phyloP scores from a whole-genome alignment of 2,888 invertebrate genomes.

The Sphaerophoria taeniata region DNA sequence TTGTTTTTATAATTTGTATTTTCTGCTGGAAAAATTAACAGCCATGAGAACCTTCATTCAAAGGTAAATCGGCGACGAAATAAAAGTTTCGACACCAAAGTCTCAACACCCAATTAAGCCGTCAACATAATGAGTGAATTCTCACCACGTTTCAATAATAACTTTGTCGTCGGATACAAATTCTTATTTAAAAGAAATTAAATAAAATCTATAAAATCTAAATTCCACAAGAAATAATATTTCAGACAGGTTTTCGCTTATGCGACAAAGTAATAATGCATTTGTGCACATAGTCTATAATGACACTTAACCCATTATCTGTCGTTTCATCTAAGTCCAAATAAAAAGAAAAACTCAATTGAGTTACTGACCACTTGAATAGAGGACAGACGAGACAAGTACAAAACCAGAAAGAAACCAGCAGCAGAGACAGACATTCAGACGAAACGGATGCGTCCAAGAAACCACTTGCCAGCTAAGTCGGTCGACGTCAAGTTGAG shows the following conservation, averaged over 20 bases:
- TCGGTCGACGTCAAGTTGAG: no score
- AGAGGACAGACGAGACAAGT: conserved; percentile 47
- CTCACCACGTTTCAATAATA: conserved; percentile 15
- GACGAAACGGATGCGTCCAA: conserved; percentile 70
- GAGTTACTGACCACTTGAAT: conserved; percentile 58
- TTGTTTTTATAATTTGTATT: no score
- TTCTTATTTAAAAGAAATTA: not conserved
- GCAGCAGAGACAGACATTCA: conserved; percentile 65
- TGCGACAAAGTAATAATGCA: conserved; percentile 32
- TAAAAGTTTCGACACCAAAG: no score
- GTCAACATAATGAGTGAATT: no score
- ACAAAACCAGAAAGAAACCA: no score
- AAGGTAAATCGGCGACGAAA: no score
- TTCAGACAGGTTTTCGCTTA: conserved; percentile 56
- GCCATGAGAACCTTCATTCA: no score
- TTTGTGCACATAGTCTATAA: conserved; percentile 31
- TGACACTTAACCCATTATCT: conserved; percentile 31
- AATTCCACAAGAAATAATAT: conserved; percentile 32
- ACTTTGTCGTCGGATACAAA: not conserved
- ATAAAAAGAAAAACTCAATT: conserved; percentile 13
- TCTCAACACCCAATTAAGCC: no score
- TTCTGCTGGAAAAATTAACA: no score
- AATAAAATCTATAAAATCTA: conserved; percentile 9
- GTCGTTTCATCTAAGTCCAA: conserved; percentile 33
- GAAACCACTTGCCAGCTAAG: conserved; percentile 65